Percentiles rank a stretch among this genome's conserved stretches.
phyloP scores from a whole-genome alignment of 2,113 vertebrate species.

The Perca fluviatilis region DNA sequence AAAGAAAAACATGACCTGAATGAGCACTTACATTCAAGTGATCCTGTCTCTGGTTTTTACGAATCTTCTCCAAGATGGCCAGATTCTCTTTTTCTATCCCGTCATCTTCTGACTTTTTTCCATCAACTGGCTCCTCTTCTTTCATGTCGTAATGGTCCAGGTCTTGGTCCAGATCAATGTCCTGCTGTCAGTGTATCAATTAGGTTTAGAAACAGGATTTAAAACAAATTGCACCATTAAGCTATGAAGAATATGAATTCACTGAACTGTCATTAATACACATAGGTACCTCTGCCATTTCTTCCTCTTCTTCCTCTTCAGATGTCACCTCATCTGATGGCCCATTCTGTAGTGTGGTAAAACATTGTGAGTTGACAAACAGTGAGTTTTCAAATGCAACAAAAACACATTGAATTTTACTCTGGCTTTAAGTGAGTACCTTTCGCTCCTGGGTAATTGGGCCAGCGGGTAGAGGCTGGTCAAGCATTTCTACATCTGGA shows the following conservation, averaged over 20 bases:
- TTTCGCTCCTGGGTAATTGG: conserved; percentile 87
- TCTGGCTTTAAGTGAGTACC: conserved; percentile 51
- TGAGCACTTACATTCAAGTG: conserved; percentile 94
- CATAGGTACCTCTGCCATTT: conserved; percentile 92
- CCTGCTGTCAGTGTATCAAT: conserved; percentile 80
- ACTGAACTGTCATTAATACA: neutral
- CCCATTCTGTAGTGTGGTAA: conserved; percentile 70
- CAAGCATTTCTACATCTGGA: conserved; percentile 97
- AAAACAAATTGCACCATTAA: neutral
- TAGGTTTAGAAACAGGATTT: conserved; percentile 33
- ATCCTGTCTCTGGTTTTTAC: conserved; percentile 99
- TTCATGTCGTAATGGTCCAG: conserved; percentile 96
- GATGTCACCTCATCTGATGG: conserved; percentile 94
- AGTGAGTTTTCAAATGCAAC: neutral
- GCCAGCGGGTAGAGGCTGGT: conserved; percentile 94
- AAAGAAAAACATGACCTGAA: conserved; percentile 29
- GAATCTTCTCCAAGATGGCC: conserved; percentile 97
- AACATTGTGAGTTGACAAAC: neutral
- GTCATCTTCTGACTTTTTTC: conserved; percentile 97
- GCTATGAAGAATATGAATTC: neutral
- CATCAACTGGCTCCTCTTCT: conserved; percentile 94
- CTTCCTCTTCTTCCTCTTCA: conserved; percentile 96
- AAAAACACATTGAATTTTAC: neutral
- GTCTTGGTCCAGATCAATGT: conserved; percentile 86
- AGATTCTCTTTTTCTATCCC: conserved; percentile 98